Evolutionary conservation across 2,113 vertebrate genomes (phyloP), one percentile per base, ranked within the genome.

Genomic region (Sigmodon hispidus): DNA sequence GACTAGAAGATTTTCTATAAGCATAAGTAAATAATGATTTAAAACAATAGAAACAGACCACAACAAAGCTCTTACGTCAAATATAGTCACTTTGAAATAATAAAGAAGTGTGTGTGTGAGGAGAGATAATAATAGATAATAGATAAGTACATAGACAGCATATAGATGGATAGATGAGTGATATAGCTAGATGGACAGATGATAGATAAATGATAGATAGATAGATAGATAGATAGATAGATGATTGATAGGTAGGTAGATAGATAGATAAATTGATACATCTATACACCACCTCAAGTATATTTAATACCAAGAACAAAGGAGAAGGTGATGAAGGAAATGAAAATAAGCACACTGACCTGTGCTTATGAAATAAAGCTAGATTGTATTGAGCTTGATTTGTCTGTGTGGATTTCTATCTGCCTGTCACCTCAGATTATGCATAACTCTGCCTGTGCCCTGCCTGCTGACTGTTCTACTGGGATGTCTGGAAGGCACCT

Each of bases 401-500:
- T 84, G 7, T 48, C 5, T 45, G 26, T 55, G 40, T 40, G 52
- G 48, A 89, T 70, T 69, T 76, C 24, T 87, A 4, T 57, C 12
- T 34, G 19, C 36, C 63, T 93, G 5, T 90, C 34, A 69, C 65
- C 59, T 94, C 34, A 45, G 63, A n/a, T 26, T 59, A 34, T 69
- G 0, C n/a, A 0, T 10, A 29, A 67, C 36, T 95, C 94, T 75
- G 0, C 16, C 43, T 40, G 40, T 36, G 61, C n/a, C 57, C 48
- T n/a, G 85, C 31, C 57, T 31, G 11, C 29, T 87, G 89, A 63
- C 48, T 61, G 0, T 80, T 79, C 72, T 67, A 45, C 67, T 29
- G 43, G 63, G 48, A 69, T 93, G 81, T 92, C 96, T 79, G 16
- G 52, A 79, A 97, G 94, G 94, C 85, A 73, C 43, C 79, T 88